A percentile compares a stretch with the other conserved stretches of the same genome.
Evolutionary conservation across 2,797 vertebrate species (phyloP).

Genomic region (Botia kubotai): DNA sequence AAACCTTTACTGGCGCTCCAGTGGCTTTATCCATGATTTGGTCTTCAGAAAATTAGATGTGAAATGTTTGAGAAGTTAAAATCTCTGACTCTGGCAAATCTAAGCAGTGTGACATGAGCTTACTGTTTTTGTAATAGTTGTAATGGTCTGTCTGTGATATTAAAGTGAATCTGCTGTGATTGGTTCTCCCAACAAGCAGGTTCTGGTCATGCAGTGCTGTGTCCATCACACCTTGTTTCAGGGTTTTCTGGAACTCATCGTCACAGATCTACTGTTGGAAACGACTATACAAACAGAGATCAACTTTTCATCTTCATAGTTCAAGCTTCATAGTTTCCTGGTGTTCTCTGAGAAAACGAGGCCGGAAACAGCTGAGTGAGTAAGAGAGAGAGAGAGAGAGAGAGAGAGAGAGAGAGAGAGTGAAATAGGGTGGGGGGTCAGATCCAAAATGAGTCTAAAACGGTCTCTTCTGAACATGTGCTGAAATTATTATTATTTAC

Average conservation of each 20-base stretch:
- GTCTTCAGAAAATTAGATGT: too few relatives aligned
- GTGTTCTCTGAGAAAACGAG: conserved; percentile 16
- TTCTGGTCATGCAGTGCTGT: too few relatives aligned
- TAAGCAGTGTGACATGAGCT: too few relatives aligned
- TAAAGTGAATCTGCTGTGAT: too few relatives aligned
- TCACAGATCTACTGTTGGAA: conserved; percentile 68
- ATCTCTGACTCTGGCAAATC: too few relatives aligned
- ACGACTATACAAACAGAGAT: conserved; percentile 71
- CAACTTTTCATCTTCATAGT: conserved; percentile 71
- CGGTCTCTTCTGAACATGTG: conserved; percentile 42
- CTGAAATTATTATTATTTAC: conserved; percentile 23
- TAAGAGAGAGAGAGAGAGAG: conserved; percentile 14
- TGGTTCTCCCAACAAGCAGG: too few relatives aligned
- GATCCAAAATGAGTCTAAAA: conserved; percentile 21
- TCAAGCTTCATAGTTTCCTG: conserved; percentile 32
- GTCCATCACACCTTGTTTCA: too few relatives aligned
- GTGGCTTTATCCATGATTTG: not conserved
- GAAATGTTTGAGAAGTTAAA: too few relatives aligned
- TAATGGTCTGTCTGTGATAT: too few relatives aligned
- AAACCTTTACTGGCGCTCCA: not conserved
- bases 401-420: conserved; percentile 28
- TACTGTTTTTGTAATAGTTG: too few relatives aligned
- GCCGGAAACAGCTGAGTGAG: conserved; percentile 11
- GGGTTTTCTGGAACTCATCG: conserved; percentile 46
- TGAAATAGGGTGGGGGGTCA: not conserved